These are phyloP conservation scores for Chrysogorgia sp. DNA, from an alignment of 92 coral and sea anemone genomes.

Conservation along the genomic window DNA sequence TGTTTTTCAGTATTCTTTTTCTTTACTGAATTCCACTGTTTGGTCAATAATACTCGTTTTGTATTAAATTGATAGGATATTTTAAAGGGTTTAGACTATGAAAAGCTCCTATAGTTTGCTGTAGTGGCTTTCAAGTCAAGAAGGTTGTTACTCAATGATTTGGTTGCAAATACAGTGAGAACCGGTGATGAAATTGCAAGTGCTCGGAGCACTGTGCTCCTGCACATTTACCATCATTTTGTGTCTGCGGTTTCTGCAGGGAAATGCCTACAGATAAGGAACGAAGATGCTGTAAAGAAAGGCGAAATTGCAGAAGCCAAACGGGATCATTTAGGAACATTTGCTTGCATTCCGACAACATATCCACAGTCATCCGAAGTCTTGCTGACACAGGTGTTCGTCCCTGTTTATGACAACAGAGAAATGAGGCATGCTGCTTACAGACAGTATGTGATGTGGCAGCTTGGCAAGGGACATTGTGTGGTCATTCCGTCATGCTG, in stretches of 20 bases:
- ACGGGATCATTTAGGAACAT: constrained; percentile 25
- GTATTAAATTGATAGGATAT: too few species aligned
- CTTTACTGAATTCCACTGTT: too few species aligned
- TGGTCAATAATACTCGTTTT: too few species aligned
- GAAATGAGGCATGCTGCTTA: constrained; percentile 57
- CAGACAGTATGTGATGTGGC: constrained; percentile 53
- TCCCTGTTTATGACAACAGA: constrained; percentile 44
- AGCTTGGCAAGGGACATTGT: constrained; percentile 39
- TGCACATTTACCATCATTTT: constrained; percentile 27
- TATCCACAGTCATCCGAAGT: constrained; percentile 41
- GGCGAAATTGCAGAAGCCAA: constrained; percentile 15
- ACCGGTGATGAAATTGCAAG: constrained; percentile 3
- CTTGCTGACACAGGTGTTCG: constrained; percentile 54
- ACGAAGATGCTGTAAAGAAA: constrained; percentile 39
- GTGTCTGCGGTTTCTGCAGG: constrained; percentile 37
- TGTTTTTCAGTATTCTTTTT: too few species aligned
- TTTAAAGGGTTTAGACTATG: constrained; percentile 6
- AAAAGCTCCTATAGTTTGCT: constrained; percentile 12
- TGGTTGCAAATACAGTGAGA: constrained; percentile 7
- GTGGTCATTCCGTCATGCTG: constrained; percentile 54
- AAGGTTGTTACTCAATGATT: constrained; percentile 27
- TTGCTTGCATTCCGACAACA: constrained; percentile 46
- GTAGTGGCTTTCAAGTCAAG: constrained; percentile 32
- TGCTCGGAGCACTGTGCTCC: not conserved
- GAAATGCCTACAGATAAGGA: constrained; percentile 44